Conservation (phyloP, 2,888 invertebrate genomes). For the Tetragonula carbonaria region DNA sequence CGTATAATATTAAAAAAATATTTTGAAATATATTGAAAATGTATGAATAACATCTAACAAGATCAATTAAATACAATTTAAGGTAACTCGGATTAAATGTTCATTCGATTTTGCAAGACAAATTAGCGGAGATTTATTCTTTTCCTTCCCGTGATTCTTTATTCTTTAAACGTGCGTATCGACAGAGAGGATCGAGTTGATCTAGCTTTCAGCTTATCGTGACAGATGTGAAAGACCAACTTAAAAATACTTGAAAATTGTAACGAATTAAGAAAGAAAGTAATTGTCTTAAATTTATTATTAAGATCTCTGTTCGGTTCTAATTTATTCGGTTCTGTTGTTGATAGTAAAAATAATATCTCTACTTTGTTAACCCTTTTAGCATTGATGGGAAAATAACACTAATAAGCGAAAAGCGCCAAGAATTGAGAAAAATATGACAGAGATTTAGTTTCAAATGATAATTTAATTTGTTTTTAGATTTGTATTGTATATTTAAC, state of each 20-base stretch:
- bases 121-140: constrained; percentile 10
- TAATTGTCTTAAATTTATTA: not conserved
- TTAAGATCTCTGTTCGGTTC: too few relatives aligned
- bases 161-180: not conserved
- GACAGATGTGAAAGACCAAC: not conserved
- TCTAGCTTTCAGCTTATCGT: not conserved
- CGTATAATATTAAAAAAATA: not conserved
- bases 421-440: too few relatives aligned
- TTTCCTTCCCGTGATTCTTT: not conserved
- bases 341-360: too few relatives aligned
- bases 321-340: too few relatives aligned
- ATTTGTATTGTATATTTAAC: too few relatives aligned
- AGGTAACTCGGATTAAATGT: constrained; percentile 3
- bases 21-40: not conserved
- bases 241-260: not conserved
- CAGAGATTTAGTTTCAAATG: too few relatives aligned
- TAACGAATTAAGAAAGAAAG: not conserved
- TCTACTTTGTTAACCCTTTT: too few relatives aligned
- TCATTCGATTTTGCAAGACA: constrained; percentile 1
- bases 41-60: not conserved
- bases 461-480: too few relatives aligned
- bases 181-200: not conserved
- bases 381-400: too few relatives aligned
- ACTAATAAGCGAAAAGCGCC: too few relatives aligned
- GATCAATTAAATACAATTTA: not conserved